Conservation (phyloP, 2,113 vertebrate species). For the Oryzias woworae region DNA sequence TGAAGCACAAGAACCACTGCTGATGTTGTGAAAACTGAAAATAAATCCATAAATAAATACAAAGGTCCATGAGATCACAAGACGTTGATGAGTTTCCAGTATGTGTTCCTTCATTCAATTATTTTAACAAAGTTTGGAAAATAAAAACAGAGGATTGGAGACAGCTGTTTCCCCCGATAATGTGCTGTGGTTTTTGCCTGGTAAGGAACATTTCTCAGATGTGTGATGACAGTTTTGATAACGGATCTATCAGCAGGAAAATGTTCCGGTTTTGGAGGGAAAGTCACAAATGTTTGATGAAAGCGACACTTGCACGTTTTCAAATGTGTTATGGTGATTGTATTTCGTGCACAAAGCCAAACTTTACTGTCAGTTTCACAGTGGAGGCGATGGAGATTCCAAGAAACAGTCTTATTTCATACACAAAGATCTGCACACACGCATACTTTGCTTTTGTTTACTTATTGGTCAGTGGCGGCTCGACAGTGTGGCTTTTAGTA, state of each 20-base stretch:
- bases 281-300: slow-evolving; percentile 8
- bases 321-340: slow-evolving; percentile 3
- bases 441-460: too few relatives aligned
- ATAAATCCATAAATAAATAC: slow-evolving; percentile 41
- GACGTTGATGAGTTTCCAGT: slow-evolving; percentile 22
- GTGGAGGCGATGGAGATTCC: not conserved
- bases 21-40: slow-evolving; percentile 59
- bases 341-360: not conserved
- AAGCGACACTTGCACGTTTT: not conserved
- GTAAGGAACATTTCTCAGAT: slow-evolving; percentile 7
- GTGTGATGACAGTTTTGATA: slow-evolving; percentile 17
- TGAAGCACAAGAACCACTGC: slow-evolving; percentile 43
- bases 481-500: too few relatives aligned
- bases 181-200: slow-evolving; percentile 14
- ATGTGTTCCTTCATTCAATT: not conserved
- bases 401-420: too few relatives aligned
- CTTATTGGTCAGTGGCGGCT: too few relatives aligned
- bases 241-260: slow-evolving; percentile 14
- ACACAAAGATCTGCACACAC: too few relatives aligned
- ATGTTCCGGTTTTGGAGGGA: not conserved
- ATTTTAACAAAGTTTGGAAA: not conserved
- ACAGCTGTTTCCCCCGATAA: slow-evolving; percentile 18
- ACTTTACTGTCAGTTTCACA: not conserved
- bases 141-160: not conserved
- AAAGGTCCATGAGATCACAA: slow-evolving; percentile 41